Conservation (phyloP, 2,113 vertebrate genomes). For the Zosterops japonicus region DNA sequence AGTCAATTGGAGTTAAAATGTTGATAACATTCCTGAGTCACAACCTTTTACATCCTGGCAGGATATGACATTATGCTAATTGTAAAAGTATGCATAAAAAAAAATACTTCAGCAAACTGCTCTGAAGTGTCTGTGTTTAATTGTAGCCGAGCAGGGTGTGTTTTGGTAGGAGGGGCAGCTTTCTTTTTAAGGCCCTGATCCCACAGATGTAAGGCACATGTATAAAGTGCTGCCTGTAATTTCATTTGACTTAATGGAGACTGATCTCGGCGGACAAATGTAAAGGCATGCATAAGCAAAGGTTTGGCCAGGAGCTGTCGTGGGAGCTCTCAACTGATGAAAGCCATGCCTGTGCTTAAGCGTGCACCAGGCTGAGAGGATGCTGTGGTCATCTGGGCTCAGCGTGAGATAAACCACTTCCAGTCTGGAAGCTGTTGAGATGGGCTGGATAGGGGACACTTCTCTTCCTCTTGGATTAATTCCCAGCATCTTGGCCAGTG, state of each 20-base stretch:
- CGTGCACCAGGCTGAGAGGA: neutral
- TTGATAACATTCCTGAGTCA: conserved; percentile 47
- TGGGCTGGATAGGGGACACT: neutral
- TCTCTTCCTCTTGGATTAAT: neutral
- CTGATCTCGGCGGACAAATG: neutral
- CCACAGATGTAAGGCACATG: conserved; percentile 40
- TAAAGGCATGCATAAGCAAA: neutral
- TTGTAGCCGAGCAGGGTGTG: neutral
- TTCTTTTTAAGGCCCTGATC: neutral
- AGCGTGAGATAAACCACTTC: neutral
- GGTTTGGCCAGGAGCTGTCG: neutral
- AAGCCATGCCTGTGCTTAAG: neutral
- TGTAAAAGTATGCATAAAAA: conserved; percentile 48
- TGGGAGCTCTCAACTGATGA: neutral
- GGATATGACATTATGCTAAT: conserved; percentile 38
- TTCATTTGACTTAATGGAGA: neutral
- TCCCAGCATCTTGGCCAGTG: neutral
- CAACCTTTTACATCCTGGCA: neutral
- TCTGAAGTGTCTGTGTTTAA: conserved; percentile 50
- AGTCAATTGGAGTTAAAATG: neutral
- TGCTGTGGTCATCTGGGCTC: neutral
- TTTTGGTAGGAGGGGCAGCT: neutral
- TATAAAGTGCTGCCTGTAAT: neutral
- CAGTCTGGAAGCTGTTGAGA: neutral
- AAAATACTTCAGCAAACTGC: neutral